Conservation (phyloP, 2,797 vertebrate species). For the Dipus sagitta region DNA sequence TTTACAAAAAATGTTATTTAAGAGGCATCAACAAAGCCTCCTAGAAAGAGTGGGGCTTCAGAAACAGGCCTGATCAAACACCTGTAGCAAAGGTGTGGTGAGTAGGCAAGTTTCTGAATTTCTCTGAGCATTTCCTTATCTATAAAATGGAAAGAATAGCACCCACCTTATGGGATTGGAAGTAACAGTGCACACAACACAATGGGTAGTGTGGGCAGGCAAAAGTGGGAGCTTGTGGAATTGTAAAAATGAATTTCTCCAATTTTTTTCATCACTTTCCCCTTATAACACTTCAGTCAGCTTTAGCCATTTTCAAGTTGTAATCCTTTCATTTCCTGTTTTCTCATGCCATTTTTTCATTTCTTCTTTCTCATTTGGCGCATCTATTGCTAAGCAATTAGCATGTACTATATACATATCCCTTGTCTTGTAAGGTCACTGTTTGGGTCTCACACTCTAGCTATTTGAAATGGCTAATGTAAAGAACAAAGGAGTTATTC, state of each 20-base stretch:
- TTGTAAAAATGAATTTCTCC: constrained; percentile 50
- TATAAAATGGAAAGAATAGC: constrained; percentile 76
- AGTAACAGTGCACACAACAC: constrained; percentile 60
- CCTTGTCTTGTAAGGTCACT: no score
- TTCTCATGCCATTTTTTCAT: background rate
- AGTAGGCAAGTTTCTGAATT: constrained; percentile 30
- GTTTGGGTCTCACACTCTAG: no score
- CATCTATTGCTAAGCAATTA: background rate
- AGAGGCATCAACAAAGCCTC: constrained; percentile 50
- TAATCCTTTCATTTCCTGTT: background rate
- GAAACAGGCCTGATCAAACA: constrained; percentile 21
- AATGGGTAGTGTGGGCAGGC: constrained; percentile 67
- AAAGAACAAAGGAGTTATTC: no score
- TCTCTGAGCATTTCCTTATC: constrained; percentile 57
- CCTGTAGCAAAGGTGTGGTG: constrained; percentile 4
- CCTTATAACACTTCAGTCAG: background rate
- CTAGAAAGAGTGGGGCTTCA: constrained; percentile 44
- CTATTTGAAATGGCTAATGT: no score
- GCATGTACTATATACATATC: background rate
- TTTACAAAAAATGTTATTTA: constrained; percentile 52
- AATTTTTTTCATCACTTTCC: background rate
- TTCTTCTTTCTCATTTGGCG: constrained; percentile 36
- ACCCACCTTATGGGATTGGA: constrained; percentile 61
- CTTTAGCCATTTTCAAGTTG: background rate
- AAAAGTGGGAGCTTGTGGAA: constrained; percentile 42